phyloP scores from a whole-genome alignment of 2,113 vertebrate species.

The Podarcis cretensis region DNA sequence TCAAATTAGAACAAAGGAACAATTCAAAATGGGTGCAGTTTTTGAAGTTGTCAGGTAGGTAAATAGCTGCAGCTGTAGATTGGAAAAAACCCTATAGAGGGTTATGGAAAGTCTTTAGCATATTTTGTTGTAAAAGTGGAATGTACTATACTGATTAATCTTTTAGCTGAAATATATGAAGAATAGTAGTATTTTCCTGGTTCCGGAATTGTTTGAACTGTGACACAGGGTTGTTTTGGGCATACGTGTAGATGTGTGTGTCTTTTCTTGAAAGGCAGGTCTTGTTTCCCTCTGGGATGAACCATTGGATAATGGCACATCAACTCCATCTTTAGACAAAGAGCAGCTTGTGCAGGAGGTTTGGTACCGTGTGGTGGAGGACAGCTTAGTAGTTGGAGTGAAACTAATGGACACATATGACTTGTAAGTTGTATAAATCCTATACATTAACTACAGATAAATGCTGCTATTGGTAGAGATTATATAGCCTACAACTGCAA shows the following conservation, averaged over 20 bases:
- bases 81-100: background rate
- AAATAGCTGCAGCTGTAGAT: slow-evolving; percentile 25
- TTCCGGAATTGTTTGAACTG: background rate
- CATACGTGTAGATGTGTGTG: slow-evolving; percentile 27
- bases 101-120: slow-evolving; percentile 1
- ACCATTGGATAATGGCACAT: slow-evolving; percentile 59
- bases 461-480: background rate
- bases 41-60: background rate
- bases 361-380: slow-evolving; percentile 86
- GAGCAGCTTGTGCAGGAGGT: slow-evolving; percentile 78
- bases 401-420: slow-evolving; percentile 73
- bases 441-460: background rate
- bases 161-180: background rate
- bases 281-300: slow-evolving; percentile 90
- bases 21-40: background rate
- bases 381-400: slow-evolving; percentile 86
- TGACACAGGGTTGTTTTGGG: background rate
- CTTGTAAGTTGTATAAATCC: slow-evolving; percentile 77
- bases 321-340: slow-evolving; percentile 51
- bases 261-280: slow-evolving; percentile 78
- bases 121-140: background rate
- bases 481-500: background rate
- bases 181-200: background rate
- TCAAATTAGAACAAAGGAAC: background rate
- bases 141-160: background rate